Evolutionary conservation across 2,797 vertebrate genomes (phyloP).

Genomic region (Mormyrops boulengeri): DNA sequence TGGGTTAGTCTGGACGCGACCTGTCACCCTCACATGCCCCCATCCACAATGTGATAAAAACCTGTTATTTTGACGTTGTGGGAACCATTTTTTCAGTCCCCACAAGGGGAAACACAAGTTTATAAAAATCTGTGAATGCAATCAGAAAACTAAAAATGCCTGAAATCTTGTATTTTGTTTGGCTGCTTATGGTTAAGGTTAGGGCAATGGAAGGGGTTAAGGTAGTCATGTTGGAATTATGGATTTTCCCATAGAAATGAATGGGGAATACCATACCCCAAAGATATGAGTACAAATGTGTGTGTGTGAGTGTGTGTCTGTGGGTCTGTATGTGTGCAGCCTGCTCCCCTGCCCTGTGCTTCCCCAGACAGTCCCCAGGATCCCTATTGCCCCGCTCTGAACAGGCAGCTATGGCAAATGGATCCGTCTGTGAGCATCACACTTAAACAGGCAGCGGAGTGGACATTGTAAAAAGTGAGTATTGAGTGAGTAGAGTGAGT

Average conservation of each 20-base stretch:
- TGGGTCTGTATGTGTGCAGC: not conserved
- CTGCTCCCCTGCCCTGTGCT: not conserved
- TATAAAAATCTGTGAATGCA: not conserved
- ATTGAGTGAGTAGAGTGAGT: no score
- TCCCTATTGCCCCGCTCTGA: not conserved
- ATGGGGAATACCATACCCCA: not conserved
- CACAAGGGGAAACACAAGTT: not conserved
- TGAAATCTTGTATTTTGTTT: not conserved
- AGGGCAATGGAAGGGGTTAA: not conserved
- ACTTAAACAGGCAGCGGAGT: not conserved
- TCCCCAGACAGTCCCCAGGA: not conserved
- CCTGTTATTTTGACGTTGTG: not conserved
- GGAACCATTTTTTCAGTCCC: not conserved
- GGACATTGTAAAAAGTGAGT: not conserved
- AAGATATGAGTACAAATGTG: not conserved
- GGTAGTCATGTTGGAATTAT: not conserved
- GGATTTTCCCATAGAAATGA: not conserved
- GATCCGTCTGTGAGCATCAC: not conserved
- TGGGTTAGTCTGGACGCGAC: not conserved
- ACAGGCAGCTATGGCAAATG: not conserved
- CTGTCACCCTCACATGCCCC: not conserved
- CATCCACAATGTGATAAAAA: not conserved
- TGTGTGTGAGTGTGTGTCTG: not conserved
- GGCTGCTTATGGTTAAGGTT: not conserved
- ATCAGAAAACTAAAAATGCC: not conserved